Evolutionary conservation across 2,888 invertebrate species (phyloP).

Genomic region (Stenchaetothrips biformis): DNA sequence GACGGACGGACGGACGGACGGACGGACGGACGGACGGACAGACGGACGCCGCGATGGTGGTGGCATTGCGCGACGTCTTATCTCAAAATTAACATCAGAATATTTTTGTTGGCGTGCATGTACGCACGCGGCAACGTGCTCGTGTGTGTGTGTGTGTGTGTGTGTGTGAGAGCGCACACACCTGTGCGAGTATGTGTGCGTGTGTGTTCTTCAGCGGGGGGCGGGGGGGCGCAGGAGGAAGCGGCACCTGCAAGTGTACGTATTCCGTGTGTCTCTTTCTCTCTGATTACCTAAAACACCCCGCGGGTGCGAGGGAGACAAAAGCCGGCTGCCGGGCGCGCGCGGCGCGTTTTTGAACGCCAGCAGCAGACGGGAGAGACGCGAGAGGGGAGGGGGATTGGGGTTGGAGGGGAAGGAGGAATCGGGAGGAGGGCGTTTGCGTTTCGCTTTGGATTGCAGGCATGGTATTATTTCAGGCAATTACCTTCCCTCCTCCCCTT

Average conservation of each 20-base stretch:
- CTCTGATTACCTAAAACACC: background rate
- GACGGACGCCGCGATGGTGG: background rate
- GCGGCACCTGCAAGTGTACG: slow-evolving; percentile 27
- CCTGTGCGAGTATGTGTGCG: background rate
- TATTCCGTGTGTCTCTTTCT: slow-evolving; percentile 14
- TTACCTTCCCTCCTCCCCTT: background rate
- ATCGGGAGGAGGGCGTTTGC: slow-evolving; percentile 28
- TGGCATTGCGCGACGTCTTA: slow-evolving; percentile 1
- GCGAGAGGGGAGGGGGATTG: slow-evolving; percentile 30
- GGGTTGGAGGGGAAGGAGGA: slow-evolving; percentile 29
- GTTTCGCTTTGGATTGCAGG: slow-evolving; percentile 22
- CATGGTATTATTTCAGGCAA: slow-evolving; percentile 19
- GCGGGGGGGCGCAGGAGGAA: slow-evolving; percentile 12
- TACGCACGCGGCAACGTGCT: background rate
- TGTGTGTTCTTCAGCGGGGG: background rate
- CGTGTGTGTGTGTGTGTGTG: background rate
- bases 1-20: no score
- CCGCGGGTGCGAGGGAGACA: slow-evolving; percentile 37
- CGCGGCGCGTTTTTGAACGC: slow-evolving; percentile 37
- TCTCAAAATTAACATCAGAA: slow-evolving; percentile 18
- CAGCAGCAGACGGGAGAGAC: slow-evolving; percentile 31
- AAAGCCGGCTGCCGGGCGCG: slow-evolving; percentile 30
- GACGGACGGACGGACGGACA: background rate
- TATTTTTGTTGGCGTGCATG: slow-evolving; percentile 24
- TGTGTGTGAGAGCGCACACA: background rate